phyloP scores from a whole-genome alignment of 2,797 vertebrate genomes.

The Bryconaethiops microstoma region DNA sequence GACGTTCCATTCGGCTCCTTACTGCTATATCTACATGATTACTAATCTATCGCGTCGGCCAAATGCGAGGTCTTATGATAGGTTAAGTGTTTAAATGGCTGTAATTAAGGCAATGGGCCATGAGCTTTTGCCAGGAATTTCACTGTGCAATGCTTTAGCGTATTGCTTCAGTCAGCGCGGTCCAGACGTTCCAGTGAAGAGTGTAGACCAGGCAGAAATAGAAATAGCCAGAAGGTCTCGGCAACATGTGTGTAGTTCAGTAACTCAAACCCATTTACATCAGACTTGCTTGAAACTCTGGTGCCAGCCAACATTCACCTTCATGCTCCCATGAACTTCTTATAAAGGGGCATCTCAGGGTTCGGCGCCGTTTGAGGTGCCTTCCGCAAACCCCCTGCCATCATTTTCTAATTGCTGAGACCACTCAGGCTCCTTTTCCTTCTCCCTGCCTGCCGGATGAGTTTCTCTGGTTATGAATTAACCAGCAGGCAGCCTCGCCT shows the following conservation, averaged over 20 bases:
- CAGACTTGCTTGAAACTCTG: background rate
- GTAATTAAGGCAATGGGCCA: slow-evolving; percentile 43
- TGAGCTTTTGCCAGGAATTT: slow-evolving; percentile 41
- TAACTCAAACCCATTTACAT: slow-evolving; percentile 7
- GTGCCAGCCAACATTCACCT: background rate
- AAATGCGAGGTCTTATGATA: slow-evolving; percentile 19
- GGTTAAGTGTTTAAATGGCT: slow-evolving; percentile 25
- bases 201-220: slow-evolving; percentile 23
- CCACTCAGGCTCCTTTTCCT: background rate
- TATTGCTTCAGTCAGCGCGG: background rate
- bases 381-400: background rate
- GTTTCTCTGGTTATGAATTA: slow-evolving; percentile 56
- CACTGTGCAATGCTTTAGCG: slow-evolving; percentile 8
- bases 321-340: background rate
- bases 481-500: slow-evolving; percentile 46
- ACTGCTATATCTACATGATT: slow-evolving; percentile 3
- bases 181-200: slow-evolving; percentile 29
- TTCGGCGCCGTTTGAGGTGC: background rate
- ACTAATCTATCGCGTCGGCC: background rate
- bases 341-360: background rate
- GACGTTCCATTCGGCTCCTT: background rate
- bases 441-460: slow-evolving; percentile 23
- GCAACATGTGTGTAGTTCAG: background rate
- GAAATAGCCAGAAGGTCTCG: slow-evolving; percentile 13
- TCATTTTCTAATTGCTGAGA: background rate